Conservation (phyloP, 2,797 vertebrate genomes). For the Labroides dimidiatus region DNA sequence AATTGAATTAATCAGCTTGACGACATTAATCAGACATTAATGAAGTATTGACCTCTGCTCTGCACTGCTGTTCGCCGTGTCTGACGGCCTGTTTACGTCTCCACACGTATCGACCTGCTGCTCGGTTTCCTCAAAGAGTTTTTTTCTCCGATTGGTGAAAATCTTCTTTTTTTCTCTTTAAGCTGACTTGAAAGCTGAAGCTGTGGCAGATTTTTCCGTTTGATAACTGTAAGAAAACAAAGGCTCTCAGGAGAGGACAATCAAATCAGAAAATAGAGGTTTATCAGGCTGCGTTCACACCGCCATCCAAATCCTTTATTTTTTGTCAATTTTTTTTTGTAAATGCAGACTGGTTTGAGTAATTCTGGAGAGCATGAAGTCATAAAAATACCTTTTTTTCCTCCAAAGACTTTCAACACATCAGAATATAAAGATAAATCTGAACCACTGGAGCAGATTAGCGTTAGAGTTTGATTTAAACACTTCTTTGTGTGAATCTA, state of each 20-base stretch:
- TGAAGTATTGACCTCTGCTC: conserved; percentile 78
- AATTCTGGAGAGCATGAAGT: neutral
- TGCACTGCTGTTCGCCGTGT: conserved; percentile 59
- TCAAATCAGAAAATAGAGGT: neutral
- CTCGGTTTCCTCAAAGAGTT: conserved; percentile 1
- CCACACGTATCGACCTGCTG: conserved; percentile 34
- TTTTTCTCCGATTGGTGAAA: neutral
- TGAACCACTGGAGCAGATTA: too few relatives aligned
- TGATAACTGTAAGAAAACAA: conserved; percentile 1
- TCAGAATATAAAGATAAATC: too few relatives aligned
- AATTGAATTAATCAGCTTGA: conserved; percentile 77
- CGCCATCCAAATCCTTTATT: too few relatives aligned
- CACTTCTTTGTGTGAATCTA: too few relatives aligned
- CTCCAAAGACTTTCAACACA: too few relatives aligned
- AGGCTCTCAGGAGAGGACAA: neutral
- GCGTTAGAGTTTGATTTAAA: too few relatives aligned
- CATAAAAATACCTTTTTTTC: neutral
- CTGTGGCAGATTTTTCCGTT: conserved; percentile 1
- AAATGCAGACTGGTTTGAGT: too few relatives aligned
- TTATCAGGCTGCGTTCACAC: neutral
- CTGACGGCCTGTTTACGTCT: conserved; percentile 55
- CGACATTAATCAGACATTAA: conserved; percentile 80
- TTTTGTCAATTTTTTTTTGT: too few relatives aligned
- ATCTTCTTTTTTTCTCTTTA: conserved; percentile 16
- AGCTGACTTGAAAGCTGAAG: conserved; percentile 17